These are phyloP conservation scores for Drosophila pachea DNA, from an alignment of 1,140 invertebrate species.

Conservation along the genomic window DNA sequence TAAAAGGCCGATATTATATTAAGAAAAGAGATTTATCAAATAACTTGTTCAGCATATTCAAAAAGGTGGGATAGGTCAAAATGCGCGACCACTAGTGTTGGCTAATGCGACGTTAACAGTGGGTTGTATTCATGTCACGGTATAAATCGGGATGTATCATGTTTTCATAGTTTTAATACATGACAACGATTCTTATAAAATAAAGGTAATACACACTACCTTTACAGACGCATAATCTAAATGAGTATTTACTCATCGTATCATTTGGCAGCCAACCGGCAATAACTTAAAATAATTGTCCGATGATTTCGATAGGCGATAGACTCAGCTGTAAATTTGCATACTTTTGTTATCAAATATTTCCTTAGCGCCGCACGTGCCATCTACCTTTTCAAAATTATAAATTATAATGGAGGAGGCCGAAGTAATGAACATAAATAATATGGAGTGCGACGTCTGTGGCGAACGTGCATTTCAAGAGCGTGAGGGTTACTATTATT, in stretches of 20 bases:
- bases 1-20: slow-evolving; percentile 17
- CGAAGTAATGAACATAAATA: slow-evolving; percentile 43
- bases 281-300: neutral
- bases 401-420: slow-evolving; percentile 42
- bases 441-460: slow-evolving; percentile 78
- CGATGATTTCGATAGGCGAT: slow-evolving; percentile 2
- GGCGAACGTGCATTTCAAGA: slow-evolving; percentile 79
- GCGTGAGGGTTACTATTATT: slow-evolving; percentile 81
- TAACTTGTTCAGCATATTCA: slow-evolving; percentile 27
- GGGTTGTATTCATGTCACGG: neutral
- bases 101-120: neutral
- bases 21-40: slow-evolving; percentile 21
- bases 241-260: too few species aligned
- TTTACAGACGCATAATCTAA: too few species aligned
- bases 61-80: slow-evolving; percentile 34
- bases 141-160: neutral
- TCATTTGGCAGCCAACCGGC: too few species aligned
- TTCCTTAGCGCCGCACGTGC: neutral
- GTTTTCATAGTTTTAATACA: neutral
- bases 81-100: slow-evolving; percentile 20
- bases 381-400: neutral
- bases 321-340: neutral
- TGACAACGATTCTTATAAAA: too few species aligned
- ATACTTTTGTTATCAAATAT: neutral
- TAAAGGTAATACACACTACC: too few species aligned